Evolutionary conservation across 2,888 invertebrate genomes (phyloP).

Genomic region (Dasypolia templi): DNA sequence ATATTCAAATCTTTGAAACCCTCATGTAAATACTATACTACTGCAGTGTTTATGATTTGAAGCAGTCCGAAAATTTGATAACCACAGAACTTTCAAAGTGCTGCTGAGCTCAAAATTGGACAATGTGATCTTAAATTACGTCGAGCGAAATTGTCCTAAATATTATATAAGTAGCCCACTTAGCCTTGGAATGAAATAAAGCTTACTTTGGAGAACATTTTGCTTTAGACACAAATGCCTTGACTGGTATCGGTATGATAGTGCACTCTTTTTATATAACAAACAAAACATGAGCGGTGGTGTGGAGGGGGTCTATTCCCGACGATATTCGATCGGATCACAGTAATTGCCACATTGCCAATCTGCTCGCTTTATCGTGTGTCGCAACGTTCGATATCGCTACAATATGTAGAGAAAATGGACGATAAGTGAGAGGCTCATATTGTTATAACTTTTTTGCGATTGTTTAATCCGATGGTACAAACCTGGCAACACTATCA

Average conservation of each 20-base stretch:
- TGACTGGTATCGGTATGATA: slow-evolving; percentile 86
- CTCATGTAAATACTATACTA: neutral
- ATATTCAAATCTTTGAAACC: neutral
- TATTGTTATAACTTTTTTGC: slow-evolving; percentile 74
- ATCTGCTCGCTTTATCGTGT: slow-evolving; percentile 86
- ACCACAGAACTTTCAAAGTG: slow-evolving; percentile 43
- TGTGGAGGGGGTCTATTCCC: slow-evolving; percentile 86
- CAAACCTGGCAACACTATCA: slow-evolving; percentile 11
- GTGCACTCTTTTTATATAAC: slow-evolving; percentile 89
- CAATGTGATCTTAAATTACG: slow-evolving; percentile 68
- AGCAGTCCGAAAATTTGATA: slow-evolving; percentile 10
- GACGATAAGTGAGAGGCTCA: slow-evolving; percentile 81
- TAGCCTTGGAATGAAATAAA: slow-evolving; percentile 68
- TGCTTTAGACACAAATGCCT: slow-evolving; percentile 86
- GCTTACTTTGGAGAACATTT: slow-evolving; percentile 90
- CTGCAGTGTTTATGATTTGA: too few relatives aligned
- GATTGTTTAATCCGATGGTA: slow-evolving; percentile 55
- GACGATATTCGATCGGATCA: slow-evolving; percentile 88
- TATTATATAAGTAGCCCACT: slow-evolving; percentile 72
- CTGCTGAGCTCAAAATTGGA: slow-evolving; percentile 58
- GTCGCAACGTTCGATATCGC: slow-evolving; percentile 84
- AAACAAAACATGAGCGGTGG: slow-evolving; percentile 85
- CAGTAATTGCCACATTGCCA: slow-evolving; percentile 87
- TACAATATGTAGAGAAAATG: slow-evolving; percentile 84
- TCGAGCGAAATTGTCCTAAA: slow-evolving; percentile 70